Evolutionary conservation across 2,888 invertebrate genomes (phyloP).

Genomic region (Cyrtodaria siliqua): DNA sequence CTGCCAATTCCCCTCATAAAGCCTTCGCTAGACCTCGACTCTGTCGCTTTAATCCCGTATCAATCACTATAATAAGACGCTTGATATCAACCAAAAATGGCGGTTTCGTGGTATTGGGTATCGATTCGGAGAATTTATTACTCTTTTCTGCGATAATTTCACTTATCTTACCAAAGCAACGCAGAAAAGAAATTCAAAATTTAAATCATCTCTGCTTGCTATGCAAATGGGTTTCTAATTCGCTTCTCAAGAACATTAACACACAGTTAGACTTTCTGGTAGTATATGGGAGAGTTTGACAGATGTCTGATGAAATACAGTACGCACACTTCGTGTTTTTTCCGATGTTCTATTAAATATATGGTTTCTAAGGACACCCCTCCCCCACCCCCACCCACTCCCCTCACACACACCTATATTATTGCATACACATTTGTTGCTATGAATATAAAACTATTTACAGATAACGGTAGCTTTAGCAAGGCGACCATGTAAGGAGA

Average conservation of each 20-base stretch:
- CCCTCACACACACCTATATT: neutral
- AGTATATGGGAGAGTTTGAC: neutral
- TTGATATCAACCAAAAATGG: conserved; percentile 14
- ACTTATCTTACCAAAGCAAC: conserved; percentile 38
- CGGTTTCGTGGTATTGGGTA: conserved; percentile 15
- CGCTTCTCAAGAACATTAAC: conserved; percentile 19
- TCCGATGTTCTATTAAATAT: neutral
- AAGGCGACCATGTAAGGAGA: no score
- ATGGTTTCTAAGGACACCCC: neutral
- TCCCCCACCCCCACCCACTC: neutral
- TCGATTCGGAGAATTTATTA: conserved; percentile 27
- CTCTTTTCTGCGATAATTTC: conserved; percentile 35
- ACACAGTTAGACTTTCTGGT: conserved; percentile 1
- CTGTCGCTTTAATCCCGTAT: conserved; percentile 16
- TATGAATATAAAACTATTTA: neutral
- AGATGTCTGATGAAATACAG: neutral
- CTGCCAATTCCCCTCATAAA: conserved; percentile 24
- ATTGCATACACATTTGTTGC: no score
- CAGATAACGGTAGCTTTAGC: no score
- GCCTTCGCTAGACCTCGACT: conserved; percentile 10
- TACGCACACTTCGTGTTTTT: no score
- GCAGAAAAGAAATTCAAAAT: conserved; percentile 26
- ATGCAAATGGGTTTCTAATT: conserved; percentile 52
- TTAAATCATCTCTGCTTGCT: conserved; percentile 35
- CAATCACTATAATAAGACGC: conserved; percentile 24